Percentiles rank a stretch among this genome's conserved stretches.
Evolutionary conservation across 2,888 invertebrate species (phyloP).

Genomic region (Oegoconia quadripuncta): DNA sequence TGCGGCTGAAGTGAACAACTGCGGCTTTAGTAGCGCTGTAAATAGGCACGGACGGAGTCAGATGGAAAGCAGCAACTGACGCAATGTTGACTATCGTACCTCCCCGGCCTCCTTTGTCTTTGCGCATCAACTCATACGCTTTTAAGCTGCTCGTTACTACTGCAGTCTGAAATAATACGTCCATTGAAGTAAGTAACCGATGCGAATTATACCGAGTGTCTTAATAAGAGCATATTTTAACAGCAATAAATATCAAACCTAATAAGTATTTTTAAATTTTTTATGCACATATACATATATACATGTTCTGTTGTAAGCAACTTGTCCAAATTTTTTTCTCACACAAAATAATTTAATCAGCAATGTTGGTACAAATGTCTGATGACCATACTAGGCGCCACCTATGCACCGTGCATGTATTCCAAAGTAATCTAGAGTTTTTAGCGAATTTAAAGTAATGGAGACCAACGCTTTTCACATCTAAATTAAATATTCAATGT

Average conservation of each 20-base stretch:
- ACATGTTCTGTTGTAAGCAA: no score
- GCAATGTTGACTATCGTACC: slow-evolving; percentile 33
- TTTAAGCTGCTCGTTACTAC: slow-evolving; percentile 27
- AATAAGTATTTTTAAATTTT: background rate
- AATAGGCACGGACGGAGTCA: slow-evolving; percentile 22
- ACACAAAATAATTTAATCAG: no score
- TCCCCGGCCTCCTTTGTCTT: slow-evolving; percentile 30
- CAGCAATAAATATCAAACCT: no score
- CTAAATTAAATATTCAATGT: no score
- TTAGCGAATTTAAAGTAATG: no score
- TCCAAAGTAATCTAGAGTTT: no score
- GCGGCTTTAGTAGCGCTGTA: slow-evolving; percentile 31
- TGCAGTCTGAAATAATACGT: slow-evolving; percentile 36
- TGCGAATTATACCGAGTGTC: background rate
- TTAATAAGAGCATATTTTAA: background rate
- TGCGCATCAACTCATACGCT: slow-evolving; percentile 32
- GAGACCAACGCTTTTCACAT: no score
- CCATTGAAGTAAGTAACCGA: background rate
- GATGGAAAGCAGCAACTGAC: slow-evolving; percentile 26
- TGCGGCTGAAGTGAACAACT: slow-evolving; percentile 32
- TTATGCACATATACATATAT: background rate
- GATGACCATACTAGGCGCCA: no score
- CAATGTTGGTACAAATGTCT: no score
- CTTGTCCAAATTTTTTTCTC: no score
- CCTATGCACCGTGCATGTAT: no score